Base-by-base conservation (phyloP, 2,113 vertebrate species). In the Pelobates fuscus region DNA sequence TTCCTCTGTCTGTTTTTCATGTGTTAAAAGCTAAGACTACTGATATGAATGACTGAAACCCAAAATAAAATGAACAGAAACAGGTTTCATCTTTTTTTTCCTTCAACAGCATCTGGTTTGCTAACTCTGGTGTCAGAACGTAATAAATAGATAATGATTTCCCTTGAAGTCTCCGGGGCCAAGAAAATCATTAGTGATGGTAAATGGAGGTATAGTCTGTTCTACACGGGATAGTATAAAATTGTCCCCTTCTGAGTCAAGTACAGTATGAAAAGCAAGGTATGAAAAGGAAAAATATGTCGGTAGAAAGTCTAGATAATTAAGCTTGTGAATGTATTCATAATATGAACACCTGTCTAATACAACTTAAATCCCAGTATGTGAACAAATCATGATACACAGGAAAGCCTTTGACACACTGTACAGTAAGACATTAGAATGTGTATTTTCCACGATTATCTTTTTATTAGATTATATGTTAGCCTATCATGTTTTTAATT, bases 131-230 rank as follows among this genome's bases (percentile, higher is more conserved):
- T 72, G 70, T 54, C 70, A 63, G 60, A 63, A 72, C 25, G 52
- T 62, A 71, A 71, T 44, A 71, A 71, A 63, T 58, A 72, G 70
- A 72, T 72, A 72, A 72, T 63, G 59, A 63, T 58, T 72, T 72
- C 61, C 59, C 44, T 32, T 63, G 59, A 15, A 61, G 43, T 63
- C 59, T 54, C 70, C 18, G 52, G 59, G 70, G 27, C 70, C 20
- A 37, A 63, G n/a, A 44, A 72, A 72, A 72, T 72, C 70, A 63
- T 72, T 25, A 15, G 10, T 15, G 20, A 72, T 72, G 60, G 61
- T 54, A 72, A 72, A 72, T 63, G 59, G 26, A 62, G 49, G 25
- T 12, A 26, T 43, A 60, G 20, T 18, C 63, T n/a, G 20, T 63
- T 30, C 61, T 52, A 37, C 20, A 63, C 32, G 17, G 70, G 26